Percentiles rank a stretch among this genome's conserved stretches.
phyloP scores from a whole-genome alignment of 2,888 invertebrate genomes.

The Mystacides longicornis region DNA sequence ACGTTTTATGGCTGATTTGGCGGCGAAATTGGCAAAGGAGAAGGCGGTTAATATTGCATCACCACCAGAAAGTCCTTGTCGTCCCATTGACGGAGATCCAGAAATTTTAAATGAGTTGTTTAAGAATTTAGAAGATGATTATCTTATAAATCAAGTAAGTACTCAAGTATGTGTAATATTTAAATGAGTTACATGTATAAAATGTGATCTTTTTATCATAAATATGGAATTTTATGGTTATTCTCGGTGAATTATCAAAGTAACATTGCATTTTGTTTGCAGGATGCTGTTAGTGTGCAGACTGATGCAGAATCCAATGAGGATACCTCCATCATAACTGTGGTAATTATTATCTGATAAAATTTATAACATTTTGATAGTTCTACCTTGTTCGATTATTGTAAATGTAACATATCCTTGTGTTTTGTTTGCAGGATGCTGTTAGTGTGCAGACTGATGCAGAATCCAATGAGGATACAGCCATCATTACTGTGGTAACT shows the following conservation, averaged over 20 bases:
- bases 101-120: background rate
- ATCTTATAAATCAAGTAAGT: background rate
- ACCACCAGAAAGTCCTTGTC: background rate
- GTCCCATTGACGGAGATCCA: background rate
- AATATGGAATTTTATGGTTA: no score
- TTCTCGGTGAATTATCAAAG: no score
- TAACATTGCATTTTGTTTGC: no score
- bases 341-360: background rate
- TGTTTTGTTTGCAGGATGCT: background rate
- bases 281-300: no score
- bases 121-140: background rate
- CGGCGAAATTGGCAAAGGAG: background rate
- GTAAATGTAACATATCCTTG: background rate
- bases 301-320: no score
- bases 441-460: background rate
- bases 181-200: no score
- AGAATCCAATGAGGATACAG: background rate
- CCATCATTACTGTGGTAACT: background rate
- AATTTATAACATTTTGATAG: background rate
- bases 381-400: background rate
- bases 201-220: no score
- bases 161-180: background rate
- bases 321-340: no score
- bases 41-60: background rate
- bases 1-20: background rate